Evolutionary conservation across 2,888 invertebrate species (phyloP).

Genomic region (Cristatella mucedo): DNA sequence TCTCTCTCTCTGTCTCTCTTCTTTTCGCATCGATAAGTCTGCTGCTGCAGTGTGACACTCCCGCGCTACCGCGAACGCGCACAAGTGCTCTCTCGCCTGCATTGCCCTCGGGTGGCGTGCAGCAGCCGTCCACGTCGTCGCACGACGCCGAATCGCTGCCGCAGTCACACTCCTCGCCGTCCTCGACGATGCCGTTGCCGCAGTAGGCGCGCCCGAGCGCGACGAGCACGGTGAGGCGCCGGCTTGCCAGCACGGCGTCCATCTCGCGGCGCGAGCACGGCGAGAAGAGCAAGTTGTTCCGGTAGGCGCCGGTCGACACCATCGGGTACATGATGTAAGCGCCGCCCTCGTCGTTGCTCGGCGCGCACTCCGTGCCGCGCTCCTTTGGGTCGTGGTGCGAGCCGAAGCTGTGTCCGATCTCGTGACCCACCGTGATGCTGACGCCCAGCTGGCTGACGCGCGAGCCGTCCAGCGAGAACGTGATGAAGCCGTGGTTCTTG

Average conservation of each 20-base stretch:
- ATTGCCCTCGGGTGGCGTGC: conserved; percentile 1
- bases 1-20: too few species aligned
- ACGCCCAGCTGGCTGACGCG: not conserved
- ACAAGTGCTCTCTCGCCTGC: too few species aligned
- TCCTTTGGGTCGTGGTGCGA: conserved; percentile 2
- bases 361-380: too few species aligned
- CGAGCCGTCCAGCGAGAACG: not conserved
- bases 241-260: too few species aligned
- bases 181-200: conserved; percentile 5
- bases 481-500: conserved; percentile 6
- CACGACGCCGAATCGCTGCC: conserved; percentile 3
- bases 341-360: not conserved
- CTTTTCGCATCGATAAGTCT: too few species aligned
- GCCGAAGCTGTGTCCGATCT: conserved; percentile 4
- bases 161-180: conserved; percentile 8
- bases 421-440: conserved; percentile 2
- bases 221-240: too few species aligned
- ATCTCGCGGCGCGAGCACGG: too few species aligned
- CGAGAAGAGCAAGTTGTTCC: conserved; percentile 4
- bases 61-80: too few species aligned
- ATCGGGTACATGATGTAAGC: conserved; percentile 5
- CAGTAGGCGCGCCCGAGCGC: too few species aligned
- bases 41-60: too few species aligned
- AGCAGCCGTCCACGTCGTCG: not conserved
- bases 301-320: not conserved